These are phyloP conservation scores for Drosophila infuscata DNA, from an alignment of 2,888 invertebrate genomes.

Conservation along the genomic window DNA sequence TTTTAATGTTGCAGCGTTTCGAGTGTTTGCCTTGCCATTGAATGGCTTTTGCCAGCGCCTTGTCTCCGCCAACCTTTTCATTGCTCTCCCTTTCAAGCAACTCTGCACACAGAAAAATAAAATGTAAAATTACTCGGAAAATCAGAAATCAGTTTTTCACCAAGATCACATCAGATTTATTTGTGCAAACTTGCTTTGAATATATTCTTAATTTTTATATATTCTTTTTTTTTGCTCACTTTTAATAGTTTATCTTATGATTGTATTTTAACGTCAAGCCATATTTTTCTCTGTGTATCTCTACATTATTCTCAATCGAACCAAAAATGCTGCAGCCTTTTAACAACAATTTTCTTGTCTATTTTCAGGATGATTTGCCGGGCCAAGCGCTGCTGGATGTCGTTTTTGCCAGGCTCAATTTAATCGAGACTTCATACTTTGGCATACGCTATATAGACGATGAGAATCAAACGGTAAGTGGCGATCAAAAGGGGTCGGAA, in stretches of 20 bases:
- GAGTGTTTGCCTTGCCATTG: constrained; percentile 61
- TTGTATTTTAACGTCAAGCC: not conserved
- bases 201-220: too few species aligned
- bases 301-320: not conserved
- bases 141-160: too few species aligned
- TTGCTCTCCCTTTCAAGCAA: constrained; percentile 9
- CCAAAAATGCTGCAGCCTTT: constrained; percentile 41
- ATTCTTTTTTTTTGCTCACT: not conserved
- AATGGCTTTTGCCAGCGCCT: constrained; percentile 47
- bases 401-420: constrained; percentile 96
- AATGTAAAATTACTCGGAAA: not conserved
- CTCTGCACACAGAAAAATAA: not conserved
- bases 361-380: constrained; percentile 93
- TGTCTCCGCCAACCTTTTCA: constrained; percentile 43
- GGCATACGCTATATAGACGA: constrained; percentile 96
- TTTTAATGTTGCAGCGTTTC: constrained; percentile 54
- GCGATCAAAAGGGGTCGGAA: not conserved
- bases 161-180: too few species aligned
- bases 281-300: constrained; percentile 2
- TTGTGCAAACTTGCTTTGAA: not conserved
- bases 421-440: constrained; percentile 98
- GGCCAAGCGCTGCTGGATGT: constrained; percentile 96
- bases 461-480: constrained; percentile 96
- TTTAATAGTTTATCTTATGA: not conserved
- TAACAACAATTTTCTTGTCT: constrained; percentile 78